Percentiles rank a stretch among this genome's conserved stretches.
Conservation (phyloP, 2,888 invertebrate genomes). For the Hirudinaria manillensis region DNA sequence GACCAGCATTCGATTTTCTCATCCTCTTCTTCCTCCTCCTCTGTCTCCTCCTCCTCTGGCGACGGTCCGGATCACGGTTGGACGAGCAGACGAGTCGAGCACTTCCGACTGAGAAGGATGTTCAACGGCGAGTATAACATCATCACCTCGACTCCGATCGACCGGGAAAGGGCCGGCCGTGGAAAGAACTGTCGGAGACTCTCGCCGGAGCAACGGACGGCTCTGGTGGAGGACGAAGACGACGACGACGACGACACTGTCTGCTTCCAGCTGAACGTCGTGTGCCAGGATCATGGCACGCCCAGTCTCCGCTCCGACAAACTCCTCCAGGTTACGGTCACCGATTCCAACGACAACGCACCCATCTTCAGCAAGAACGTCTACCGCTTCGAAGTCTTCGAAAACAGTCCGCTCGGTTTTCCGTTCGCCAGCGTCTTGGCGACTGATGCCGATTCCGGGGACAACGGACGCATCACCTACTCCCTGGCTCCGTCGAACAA, state of each 20-base stretch:
- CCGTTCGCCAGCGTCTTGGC: conserved; percentile 36
- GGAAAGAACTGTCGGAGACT: neutral
- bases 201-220: neutral
- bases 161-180: conserved; percentile 42
- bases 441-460: conserved; percentile 34
- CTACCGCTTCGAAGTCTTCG: conserved; percentile 33
- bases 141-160: conserved; percentile 39
- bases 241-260: neutral
- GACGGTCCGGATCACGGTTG: neutral
- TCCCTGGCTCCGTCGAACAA: conserved; percentile 18
- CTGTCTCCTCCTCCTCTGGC: neutral
- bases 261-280: conserved; percentile 35
- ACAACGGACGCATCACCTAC: conserved; percentile 33
- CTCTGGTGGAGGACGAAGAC: neutral
- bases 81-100: conserved; percentile 35
- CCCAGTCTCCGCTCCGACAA: conserved; percentile 43
- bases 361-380: conserved; percentile 33
- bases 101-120: conserved; percentile 33
- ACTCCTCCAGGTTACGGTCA: conserved; percentile 45
- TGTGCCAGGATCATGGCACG: conserved; percentile 46
- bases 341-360: conserved; percentile 43
- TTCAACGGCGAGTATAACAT: conserved; percentile 35
- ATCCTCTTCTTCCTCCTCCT: neutral
- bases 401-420: conserved; percentile 32
- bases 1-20: neutral